Evolutionary conservation across 2,888 invertebrate genomes (phyloP), one percentile per base, ranked within the genome.

Genomic region (Maniola hyperantus): DNA sequence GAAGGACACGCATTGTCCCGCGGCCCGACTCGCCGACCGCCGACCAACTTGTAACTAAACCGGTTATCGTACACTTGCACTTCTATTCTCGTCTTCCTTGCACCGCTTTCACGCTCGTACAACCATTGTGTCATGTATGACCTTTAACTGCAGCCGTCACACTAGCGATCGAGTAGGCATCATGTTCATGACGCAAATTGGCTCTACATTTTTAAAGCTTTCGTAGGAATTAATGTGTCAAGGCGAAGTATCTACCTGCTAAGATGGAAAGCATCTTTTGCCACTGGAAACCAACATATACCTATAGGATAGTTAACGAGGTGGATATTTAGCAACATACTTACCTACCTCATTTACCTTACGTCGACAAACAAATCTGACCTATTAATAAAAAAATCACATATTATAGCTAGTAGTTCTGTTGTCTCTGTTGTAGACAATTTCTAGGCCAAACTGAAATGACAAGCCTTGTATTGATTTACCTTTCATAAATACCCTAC

Each of bases 31-130:
- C 54, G 63, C 67, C 66, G 48, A 33, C 70, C 74, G 65, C 67
- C 64, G 72, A 70, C 66, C 70, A 71, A 74, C 74, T 72, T 72
- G 68, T 69, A 71, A 72, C 77, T 39, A 88, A 89, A 89, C 86
- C 83, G 89, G 88, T 86, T 79, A 76, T 72, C 59, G 67, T 80
- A 81, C 84, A 87, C 88, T 88, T 88, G 87, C 85, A 84, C 84
- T 87, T 79, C 81, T 79, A 79, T 80, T 74, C 77, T 76, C 75
- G 78, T 75, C 79, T 79, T 79, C 77, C 76, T 74, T 64, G 71
- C 71, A 67, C 76, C 75, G 77, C 81, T 85, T 83, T 83, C 81
- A 79, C 76, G 75, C 74, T 77, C 71, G 34, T 48, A 57, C 18
- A 5, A 20, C 20, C 20, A 42, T 20, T 20, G 20, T 42, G 36